A percentile compares a stretch with the other conserved stretches of the same genome.
These are phyloP conservation scores for Neoarius graeffei DNA, from an alignment of 2,113 vertebrate species.

Conservation along the genomic window DNA sequence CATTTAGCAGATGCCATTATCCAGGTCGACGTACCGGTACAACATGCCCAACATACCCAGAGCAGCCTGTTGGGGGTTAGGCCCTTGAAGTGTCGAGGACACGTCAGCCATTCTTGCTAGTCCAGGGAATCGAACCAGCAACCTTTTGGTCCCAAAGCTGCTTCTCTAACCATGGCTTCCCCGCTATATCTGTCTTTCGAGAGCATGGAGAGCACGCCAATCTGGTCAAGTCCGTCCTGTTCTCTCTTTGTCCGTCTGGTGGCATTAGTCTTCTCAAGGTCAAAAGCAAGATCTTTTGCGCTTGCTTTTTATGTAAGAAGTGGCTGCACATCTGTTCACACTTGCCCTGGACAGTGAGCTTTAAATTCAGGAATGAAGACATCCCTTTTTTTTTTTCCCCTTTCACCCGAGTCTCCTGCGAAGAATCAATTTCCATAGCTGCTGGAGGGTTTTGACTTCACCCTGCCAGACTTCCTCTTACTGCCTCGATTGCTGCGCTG, in stretches of 20 bases:
- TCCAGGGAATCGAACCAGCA: too few relatives aligned
- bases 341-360: neutral
- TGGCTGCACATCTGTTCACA: neutral
- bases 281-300: neutral
- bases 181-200: neutral
- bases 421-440: conserved; percentile 28
- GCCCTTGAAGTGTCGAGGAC: too few relatives aligned
- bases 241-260: neutral
- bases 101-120: too few relatives aligned
- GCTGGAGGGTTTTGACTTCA: conserved; percentile 38
- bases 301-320: neutral
- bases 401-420: conserved; percentile 40
- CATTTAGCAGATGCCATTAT: too few relatives aligned
- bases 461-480: neutral
- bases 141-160: too few relatives aligned
- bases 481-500: conserved; percentile 10
- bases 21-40: too few relatives aligned
- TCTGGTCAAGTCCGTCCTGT: neutral
- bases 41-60: too few relatives aligned
- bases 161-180: too few relatives aligned
- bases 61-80: too few relatives aligned
- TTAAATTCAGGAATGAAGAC: conserved; percentile 17
- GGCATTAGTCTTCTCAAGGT: neutral
- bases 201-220: neutral
- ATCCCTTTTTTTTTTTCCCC: neutral